phyloP scores from a whole-genome alignment of 2,888 invertebrate genomes.

The Tigriopus californicus region DNA sequence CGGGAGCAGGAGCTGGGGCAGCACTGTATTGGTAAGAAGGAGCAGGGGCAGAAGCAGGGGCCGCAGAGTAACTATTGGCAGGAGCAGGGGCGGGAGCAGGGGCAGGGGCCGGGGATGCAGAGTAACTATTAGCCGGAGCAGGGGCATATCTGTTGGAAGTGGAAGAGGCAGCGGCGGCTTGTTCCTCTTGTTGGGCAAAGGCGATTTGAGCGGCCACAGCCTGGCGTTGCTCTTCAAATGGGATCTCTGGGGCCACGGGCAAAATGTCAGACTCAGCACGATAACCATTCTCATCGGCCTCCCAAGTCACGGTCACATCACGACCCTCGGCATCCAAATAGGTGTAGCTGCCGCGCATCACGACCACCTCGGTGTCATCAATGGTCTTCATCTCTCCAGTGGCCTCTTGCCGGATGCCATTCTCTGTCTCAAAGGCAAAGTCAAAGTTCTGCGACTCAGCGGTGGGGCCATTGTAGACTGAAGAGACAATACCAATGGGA shows the following conservation, averaged over 20 bases:
- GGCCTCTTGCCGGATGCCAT: slow-evolving; percentile 11
- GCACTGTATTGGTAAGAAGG: too few species aligned
- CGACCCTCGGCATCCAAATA: slow-evolving; percentile 12
- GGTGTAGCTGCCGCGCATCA: slow-evolving; percentile 12
- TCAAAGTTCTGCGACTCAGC: not conserved
- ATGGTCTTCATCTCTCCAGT: not conserved
- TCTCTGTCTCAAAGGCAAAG: slow-evolving; percentile 12
- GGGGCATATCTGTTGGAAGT: not conserved
- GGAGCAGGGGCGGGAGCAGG: too few species aligned
- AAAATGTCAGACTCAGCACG: slow-evolving; percentile 5
- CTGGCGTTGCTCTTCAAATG: slow-evolving; percentile 9
- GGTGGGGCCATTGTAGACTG: not conserved
- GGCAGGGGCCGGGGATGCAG: too few species aligned
- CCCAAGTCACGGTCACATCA: slow-evolving; percentile 6
- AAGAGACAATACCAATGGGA: not conserved
- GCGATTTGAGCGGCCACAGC: slow-evolving; percentile 14
- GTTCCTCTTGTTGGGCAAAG: slow-evolving; percentile 8
- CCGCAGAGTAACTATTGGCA: too few species aligned
- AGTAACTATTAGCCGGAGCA: too few species aligned
- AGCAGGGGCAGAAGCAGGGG: too few species aligned
- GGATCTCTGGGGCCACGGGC: slow-evolving; percentile 2
- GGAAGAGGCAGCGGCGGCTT: slow-evolving; percentile 14
- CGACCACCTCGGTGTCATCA: not conserved
- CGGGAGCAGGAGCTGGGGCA: too few species aligned
- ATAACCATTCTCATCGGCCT: slow-evolving; percentile 15